A percentile compares a stretch with the other conserved stretches of the same genome.
phyloP scores from a whole-genome alignment of 1,140 invertebrate genomes.

The Palaemon carinicauda region DNA sequence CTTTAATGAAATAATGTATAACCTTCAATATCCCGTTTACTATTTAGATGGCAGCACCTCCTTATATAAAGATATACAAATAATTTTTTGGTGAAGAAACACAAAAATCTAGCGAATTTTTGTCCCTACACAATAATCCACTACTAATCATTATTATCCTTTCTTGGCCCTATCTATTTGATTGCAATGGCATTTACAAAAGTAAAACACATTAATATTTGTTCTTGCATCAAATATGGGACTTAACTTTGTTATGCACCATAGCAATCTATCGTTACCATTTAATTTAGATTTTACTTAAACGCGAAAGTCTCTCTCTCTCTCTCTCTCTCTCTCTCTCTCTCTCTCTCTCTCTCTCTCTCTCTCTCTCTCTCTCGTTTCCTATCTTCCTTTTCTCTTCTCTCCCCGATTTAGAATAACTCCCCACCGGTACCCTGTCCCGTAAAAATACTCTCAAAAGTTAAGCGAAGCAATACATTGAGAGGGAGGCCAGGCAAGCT shows the following conservation, averaged over 20 bases:
- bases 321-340: slow-evolving; percentile 3
- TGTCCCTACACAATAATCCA: no score
- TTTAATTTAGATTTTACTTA: background rate
- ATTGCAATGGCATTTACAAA: no score
- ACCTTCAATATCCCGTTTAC: no score
- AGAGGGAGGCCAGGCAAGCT: slow-evolving; percentile 33
- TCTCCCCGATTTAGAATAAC: background rate
- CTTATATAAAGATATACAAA: background rate
- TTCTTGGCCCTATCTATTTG: no score
- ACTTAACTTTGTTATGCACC: no score
- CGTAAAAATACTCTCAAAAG: slow-evolving; percentile 37
- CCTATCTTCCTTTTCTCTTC: background rate
- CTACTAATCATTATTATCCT: no score
- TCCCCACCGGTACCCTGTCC: slow-evolving; percentile 12
- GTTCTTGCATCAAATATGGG: no score
- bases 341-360: background rate
- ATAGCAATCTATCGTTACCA: background rate
- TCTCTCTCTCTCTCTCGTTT: background rate
- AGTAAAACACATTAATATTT: no score
- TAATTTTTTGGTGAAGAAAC: no score
- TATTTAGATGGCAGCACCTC: no score
- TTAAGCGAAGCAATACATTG: slow-evolving; percentile 50
- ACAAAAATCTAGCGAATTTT: no score
- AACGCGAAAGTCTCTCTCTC: background rate
- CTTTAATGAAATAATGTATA: no score